Percentiles rank a stretch among this genome's conserved stretches.
Evolutionary conservation across 2,797 vertebrate species (phyloP).

Genomic region (Eremophila alpestris): DNA sequence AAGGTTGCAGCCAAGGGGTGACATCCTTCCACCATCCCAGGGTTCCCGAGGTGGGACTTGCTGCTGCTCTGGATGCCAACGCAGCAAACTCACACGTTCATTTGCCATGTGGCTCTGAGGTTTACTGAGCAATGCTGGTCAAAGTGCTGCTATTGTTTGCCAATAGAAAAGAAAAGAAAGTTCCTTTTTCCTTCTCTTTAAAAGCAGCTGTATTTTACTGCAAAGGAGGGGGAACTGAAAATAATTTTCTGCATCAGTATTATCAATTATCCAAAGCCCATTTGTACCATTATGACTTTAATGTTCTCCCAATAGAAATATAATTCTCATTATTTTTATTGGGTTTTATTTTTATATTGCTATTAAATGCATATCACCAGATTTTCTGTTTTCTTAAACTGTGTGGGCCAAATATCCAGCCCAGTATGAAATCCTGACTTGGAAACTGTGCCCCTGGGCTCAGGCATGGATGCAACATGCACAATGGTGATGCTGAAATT

Average conservation of each 20-base stretch:
- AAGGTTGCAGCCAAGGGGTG: not conserved
- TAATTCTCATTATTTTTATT: constrained; percentile 69
- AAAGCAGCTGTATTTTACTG: constrained; percentile 51
- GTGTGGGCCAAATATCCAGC: constrained; percentile 39
- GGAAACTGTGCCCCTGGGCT: constrained; percentile 20
- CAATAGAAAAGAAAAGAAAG: not conserved
- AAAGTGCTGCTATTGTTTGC: not conserved
- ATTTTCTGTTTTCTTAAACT: constrained; percentile 55
- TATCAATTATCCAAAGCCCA: constrained; percentile 66
- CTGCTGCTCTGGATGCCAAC: not conserved
- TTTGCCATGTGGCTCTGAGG: not conserved
- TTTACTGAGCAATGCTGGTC: not conserved
- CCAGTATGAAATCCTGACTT: constrained; percentile 2
- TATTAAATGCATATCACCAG: constrained; percentile 39
- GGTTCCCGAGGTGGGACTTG: not conserved
- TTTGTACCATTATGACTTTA: constrained; percentile 61
- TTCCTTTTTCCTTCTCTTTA: not conserved
- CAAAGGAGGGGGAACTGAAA: constrained; percentile 51
- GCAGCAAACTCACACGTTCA: not conserved
- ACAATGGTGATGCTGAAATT: not conserved
- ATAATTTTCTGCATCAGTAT: constrained; percentile 63
- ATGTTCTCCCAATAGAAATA: constrained; percentile 56
- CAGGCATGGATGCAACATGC: not conserved
- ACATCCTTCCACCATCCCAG: not conserved
- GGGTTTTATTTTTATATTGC: constrained; percentile 62